Conservation (phyloP, 2,113 vertebrate genomes). For the Chrysochloris asiatica region DNA sequence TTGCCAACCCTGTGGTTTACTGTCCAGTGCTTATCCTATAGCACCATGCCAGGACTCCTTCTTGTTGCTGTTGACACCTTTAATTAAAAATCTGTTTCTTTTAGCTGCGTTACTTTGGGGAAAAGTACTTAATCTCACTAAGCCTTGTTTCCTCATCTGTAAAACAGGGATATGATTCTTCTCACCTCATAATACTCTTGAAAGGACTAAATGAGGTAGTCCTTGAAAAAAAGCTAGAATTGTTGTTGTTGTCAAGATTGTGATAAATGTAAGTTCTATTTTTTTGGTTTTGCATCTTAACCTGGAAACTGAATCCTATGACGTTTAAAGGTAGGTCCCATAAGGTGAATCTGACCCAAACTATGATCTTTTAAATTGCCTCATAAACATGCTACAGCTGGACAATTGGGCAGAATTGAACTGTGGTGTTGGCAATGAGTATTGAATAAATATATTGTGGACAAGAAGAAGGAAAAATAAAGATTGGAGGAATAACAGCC, state of each 20-base stretch:
- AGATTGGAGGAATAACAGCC: no score
- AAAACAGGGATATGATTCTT: constrained; percentile 25
- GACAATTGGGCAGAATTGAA: neutral
- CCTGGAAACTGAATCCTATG: neutral
- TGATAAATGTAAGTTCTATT: neutral
- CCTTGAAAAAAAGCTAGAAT: neutral
- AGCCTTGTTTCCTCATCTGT: neutral
- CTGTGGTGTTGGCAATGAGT: neutral
- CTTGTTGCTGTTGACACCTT: neutral
- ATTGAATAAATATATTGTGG: neutral
- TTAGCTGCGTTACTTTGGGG: neutral
- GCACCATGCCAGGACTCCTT: no score
- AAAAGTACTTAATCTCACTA: neutral
- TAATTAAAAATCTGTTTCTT: neutral
- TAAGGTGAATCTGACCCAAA: neutral
- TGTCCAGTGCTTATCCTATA: no score
- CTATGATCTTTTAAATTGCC: neutral
- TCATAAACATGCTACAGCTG: neutral
- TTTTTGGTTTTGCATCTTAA: neutral
- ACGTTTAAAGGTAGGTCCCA: neutral
- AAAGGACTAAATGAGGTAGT: neutral
- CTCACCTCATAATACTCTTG: neutral
- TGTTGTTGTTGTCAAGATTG: neutral
- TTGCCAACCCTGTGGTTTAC: no score
- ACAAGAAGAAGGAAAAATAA: neutral